Percentiles rank a stretch among this genome's conserved stretches.
These are phyloP conservation scores for Zaprionus africanus DNA, from an alignment of 1,140 invertebrate species.

Conservation along the genomic window DNA sequence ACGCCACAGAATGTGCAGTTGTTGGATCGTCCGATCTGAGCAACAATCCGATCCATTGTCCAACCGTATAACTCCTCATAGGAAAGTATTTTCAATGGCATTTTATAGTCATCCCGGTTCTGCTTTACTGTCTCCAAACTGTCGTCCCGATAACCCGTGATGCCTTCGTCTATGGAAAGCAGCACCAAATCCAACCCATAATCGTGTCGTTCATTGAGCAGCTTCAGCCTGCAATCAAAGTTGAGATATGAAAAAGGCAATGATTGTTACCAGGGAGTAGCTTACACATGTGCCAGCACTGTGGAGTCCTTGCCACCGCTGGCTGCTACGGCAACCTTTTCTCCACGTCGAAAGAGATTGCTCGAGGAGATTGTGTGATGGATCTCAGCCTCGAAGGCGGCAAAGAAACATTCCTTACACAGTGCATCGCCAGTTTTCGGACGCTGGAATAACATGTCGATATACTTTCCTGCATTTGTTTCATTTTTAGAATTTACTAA, in stretches of 20 bases:
- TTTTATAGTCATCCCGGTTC: conserved; percentile 96
- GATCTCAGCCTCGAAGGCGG: conserved; percentile 97
- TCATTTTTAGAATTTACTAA: conserved; percentile 67
- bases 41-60: conserved; percentile 99
- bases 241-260: too few species aligned
- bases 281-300: conserved; percentile 93
- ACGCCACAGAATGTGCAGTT: conserved; percentile 99
- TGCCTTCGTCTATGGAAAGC: conserved; percentile 99
- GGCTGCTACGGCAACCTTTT: conserved; percentile 97
- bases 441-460: conserved; percentile 86
- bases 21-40: conserved; percentile 97
- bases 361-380: conserved; percentile 95
- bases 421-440: conserved; percentile 96
- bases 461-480: conserved; percentile 6
- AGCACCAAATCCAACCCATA: conserved; percentile 97
- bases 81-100: conserved; percentile 98
- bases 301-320: conserved; percentile 99
- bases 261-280: background rate
- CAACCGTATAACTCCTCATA: conserved; percentile 99
- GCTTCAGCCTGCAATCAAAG: conserved; percentile 87
- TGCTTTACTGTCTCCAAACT: conserved; percentile 98
- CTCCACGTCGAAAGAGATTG: conserved; percentile 93
- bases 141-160: conserved; percentile 98
- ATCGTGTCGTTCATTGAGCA: conserved; percentile 95
- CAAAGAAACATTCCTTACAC: conserved; percentile 98